A percentile compares a stretch with the other conserved stretches of the same genome.
Conservation (phyloP, 2,888 invertebrate genomes). For the Drosophila acutilabella region DNA sequence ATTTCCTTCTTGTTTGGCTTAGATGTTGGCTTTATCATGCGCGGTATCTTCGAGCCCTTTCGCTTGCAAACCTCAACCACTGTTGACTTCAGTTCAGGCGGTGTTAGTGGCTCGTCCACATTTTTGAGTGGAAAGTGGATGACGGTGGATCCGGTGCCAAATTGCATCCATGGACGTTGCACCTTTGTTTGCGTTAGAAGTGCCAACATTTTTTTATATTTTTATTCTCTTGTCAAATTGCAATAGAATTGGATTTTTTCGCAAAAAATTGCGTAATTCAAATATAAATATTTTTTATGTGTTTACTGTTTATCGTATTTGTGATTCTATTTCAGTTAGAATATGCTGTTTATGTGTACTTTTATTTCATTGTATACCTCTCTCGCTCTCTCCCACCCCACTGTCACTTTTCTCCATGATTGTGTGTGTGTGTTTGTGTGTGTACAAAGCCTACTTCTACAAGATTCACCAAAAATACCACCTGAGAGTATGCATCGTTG, state of each 20-base stretch:
- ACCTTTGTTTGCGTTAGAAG: slow-evolving; percentile 32
- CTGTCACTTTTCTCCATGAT: not conserved
- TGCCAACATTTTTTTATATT: slow-evolving; percentile 30
- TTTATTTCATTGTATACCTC: not conserved
- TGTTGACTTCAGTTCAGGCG: not conserved
- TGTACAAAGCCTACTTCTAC: slow-evolving; percentile 7
- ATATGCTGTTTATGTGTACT: not conserved
- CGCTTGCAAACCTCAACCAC: not conserved
- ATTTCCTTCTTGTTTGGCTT: not conserved
- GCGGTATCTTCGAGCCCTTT: slow-evolving; percentile 29
- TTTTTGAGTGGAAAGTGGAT: not conserved
- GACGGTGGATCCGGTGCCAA: not conserved
- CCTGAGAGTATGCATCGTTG: too few relatives aligned
- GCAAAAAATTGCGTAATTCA: not conserved
- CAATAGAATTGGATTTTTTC: not conserved
- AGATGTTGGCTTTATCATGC: slow-evolving; percentile 17
- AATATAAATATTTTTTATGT: slow-evolving; percentile 3
- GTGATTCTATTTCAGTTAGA: slow-evolving; percentile 5
- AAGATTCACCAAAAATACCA: not conserved
- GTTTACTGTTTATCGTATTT: slow-evolving; percentile 5
- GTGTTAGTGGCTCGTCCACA: not conserved
- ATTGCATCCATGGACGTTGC: slow-evolving; percentile 32
- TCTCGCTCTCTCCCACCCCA: not conserved
- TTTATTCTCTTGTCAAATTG: not conserved
- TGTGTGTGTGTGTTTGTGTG: not conserved